Percentiles rank a stretch among this genome's conserved stretches.
Evolutionary conservation across 1,140 invertebrate genomes (phyloP).

Genomic region (Dendrolimus kikuchii): DNA sequence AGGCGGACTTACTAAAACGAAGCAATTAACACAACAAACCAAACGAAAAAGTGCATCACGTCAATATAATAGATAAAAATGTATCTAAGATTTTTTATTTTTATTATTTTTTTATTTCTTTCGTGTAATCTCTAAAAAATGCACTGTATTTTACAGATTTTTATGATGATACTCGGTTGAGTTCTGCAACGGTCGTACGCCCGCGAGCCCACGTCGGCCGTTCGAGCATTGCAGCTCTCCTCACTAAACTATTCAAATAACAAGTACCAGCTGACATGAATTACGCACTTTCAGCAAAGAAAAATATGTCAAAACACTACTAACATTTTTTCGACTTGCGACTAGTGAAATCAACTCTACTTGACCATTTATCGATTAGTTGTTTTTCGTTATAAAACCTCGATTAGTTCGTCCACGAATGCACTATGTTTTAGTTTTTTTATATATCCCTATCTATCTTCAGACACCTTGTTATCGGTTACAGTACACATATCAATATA

Average conservation of each 20-base stretch:
- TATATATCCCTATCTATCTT: constrained; percentile 47
- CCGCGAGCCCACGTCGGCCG: constrained; percentile 21
- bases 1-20: constrained; percentile 58
- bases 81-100: constrained; percentile 40
- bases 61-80: constrained; percentile 43
- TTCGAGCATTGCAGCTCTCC: constrained; percentile 57
- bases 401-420: constrained; percentile 58
- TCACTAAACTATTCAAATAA: constrained; percentile 41
- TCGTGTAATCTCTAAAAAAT: constrained; percentile 57
- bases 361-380: constrained; percentile 66
- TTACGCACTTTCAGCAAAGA: constrained; percentile 74
- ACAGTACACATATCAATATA: constrained; percentile 19
- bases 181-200: constrained; percentile 55
- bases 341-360: constrained; percentile 73
- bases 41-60: constrained; percentile 63
- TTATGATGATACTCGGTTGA: constrained; percentile 30
- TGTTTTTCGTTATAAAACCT: constrained; percentile 50
- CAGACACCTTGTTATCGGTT: constrained; percentile 35
- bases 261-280: constrained; percentile 71
- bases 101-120: constrained; percentile 26
- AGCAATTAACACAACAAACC: constrained; percentile 51
- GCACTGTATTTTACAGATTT: constrained; percentile 59
- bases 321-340: constrained; percentile 69
- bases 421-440: constrained; percentile 54
- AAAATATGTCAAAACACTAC: constrained; percentile 75